A percentile compares a stretch with the other conserved stretches of the same genome.
These are phyloP conservation scores for Dendronephthya gigantea DNA, from an alignment of 64 coral and sea anemone species.

Conservation along the genomic window DNA sequence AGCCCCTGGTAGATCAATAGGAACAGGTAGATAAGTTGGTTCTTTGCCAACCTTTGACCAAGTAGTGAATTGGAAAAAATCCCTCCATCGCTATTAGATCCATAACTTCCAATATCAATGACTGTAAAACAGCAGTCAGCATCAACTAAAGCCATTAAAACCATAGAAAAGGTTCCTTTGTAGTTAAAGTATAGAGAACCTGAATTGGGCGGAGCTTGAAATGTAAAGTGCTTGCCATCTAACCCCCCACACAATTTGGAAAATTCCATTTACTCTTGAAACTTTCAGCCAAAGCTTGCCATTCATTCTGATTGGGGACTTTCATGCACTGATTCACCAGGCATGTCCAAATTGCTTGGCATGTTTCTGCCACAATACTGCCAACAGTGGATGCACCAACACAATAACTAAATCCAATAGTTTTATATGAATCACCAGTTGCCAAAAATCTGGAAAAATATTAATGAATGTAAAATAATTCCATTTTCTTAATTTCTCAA, in stretches of 20 bases:
- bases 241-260: neutral
- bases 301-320: neutral
- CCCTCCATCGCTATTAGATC: conserved; percentile 8
- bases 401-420: conserved; percentile 5
- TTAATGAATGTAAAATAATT: neutral
- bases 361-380: conserved; percentile 26
- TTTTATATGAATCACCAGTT: conserved; percentile 18
- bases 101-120: neutral
- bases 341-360: neutral
- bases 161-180: neutral
- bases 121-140: neutral
- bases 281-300: neutral
- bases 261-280: conserved; percentile 21
- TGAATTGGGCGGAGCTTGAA: too few species aligned
- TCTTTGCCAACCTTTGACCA: neutral
- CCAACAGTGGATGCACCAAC: conserved; percentile 24
- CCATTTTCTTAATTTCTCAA: neutral
- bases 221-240: neutral
- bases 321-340: too few species aligned
- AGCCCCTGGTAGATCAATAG: neutral
- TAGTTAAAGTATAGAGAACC: neutral
- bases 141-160: conserved; percentile 12
- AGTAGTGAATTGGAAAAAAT: neutral
- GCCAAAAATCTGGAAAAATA: conserved; percentile 26
- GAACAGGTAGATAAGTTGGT: neutral